Evolutionary conservation across 1,140 invertebrate genomes (phyloP).

Genomic region (Drosophila neocordata): DNA sequence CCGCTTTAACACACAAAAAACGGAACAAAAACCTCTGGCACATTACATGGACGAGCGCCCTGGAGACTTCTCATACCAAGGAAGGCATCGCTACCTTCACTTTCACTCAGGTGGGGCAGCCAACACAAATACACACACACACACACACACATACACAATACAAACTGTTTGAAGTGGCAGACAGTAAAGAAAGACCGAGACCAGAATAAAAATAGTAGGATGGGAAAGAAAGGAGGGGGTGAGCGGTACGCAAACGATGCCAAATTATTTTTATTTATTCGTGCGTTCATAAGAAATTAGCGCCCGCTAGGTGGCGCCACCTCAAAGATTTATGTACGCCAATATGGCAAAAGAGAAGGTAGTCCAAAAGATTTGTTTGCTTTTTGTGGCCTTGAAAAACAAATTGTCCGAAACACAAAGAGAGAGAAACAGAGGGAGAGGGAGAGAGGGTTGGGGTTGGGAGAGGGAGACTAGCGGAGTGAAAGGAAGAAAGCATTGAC

Average conservation of each 20-base stretch:
- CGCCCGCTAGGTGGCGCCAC: slow-evolving; percentile 52
- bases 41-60: slow-evolving; percentile 8
- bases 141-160: not conserved
- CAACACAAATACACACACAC: too few relatives aligned
- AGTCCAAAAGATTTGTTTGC: not conserved
- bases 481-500: not conserved
- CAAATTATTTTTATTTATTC: slow-evolving; percentile 79
- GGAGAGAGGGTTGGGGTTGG: not conserved
- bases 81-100: not conserved
- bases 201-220: not conserved
- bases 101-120: slow-evolving; percentile 40
- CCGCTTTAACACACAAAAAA: slow-evolving; percentile 28
- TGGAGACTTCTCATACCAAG: not conserved
- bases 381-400: slow-evolving; percentile 25
- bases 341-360: not conserved
- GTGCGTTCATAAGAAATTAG: slow-evolving; percentile 66
- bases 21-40: not conserved
- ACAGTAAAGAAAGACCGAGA: not conserved
- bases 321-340: slow-evolving; percentile 28
- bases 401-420: slow-evolving; percentile 10
- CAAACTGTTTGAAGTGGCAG: slow-evolving; percentile 69
- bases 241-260: slow-evolving; percentile 17
- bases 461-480: not conserved
- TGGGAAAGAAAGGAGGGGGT: not conserved
- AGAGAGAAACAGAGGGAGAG: slow-evolving; percentile 13